Base-by-base conservation (phyloP, 2,888 invertebrate species). In the Trilocha varians region DNA sequence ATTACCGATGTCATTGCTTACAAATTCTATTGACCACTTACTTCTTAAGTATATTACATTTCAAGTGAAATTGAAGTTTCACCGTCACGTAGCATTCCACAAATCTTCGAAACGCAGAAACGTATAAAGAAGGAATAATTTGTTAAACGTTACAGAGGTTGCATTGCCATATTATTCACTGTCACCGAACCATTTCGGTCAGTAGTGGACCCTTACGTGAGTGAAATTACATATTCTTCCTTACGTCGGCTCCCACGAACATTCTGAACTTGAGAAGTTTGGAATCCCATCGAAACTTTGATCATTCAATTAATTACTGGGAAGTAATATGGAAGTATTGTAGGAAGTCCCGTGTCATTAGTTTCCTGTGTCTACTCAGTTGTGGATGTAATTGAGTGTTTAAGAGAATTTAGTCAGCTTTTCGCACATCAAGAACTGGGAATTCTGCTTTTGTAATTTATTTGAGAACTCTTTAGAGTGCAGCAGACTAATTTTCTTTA, bases 161-260 rank as follows among this genome's bases (percentile, higher is more conserved):
- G 59, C 59, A 62, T 60, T 59, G 50, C 53, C 61, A 62, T 65
- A 75, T 75, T 68, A 67, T 67, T 75, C 73, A 75, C 71, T 71
- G 75, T 75, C 75, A 59, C 58, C 47, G 34, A 57, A 65, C 63
- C 65, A 65, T 70, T 70, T 60, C 55, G 68, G 69, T 58, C 64
- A 66, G 65, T 61, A 61, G 57, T 48, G 55, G 57, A 52, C 48
- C 48, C 48, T 43, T 57, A 71, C 74, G 75, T 75, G 75, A 69
- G 60, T 36, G 43, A 66, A 71, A 73, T 75, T 61, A 58, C 55
- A 50, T 47, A 55, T 46, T 37, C 43, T 40, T 9, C 49, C 50
- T 39, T 42, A 38, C 18, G 32, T 37, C n/a, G n/a, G 38, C 25
- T 2, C 2, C 25, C 25, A 25, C 25, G 25, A 25, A 25, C 6